Base-by-base conservation (phyloP, 2,888 invertebrate species). In the Caprella mutica region DNA sequence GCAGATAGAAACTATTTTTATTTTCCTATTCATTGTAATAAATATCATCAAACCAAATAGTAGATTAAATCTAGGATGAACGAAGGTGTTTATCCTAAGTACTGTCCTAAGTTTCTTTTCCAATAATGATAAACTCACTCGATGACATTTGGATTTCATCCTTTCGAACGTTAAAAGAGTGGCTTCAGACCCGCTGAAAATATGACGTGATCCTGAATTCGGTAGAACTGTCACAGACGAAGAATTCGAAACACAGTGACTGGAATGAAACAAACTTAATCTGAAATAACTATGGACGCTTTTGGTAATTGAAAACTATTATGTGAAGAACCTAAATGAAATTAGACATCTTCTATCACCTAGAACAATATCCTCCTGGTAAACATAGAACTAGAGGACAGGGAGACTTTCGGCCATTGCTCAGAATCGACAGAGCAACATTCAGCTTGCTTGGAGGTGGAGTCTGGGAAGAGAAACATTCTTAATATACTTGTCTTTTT, bases 151-250 rank as follows among this genome's bases (percentile, higher is more conserved):
- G 5, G 48, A 30, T 21, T 27, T 23, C 1, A 48, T 17, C 6
- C 29, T 14, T 9, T 27, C 30, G 29, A 48, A 21, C 23, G 48
- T 48, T 21, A 48, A 30, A 9, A 9, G 48, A 2, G 21, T 17
- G 24, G 48, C 29, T 6, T 6, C 5, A n/a, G 29, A 3, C n/a
- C 48, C 48, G n/a, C 29, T 30, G 23, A 48, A 17, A 3, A 14
- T 48, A n/a, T 48, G 48, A 3, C 9, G 9, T 19, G 48, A 29
- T 12, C 48, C 48, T 14, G 48, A 48, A 48, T 48, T 48, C 9
- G 48, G 48, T 30, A 48, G 27, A 19, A 48, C 30, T 17, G 48
- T 30, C 30, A 48, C 48, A 12, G 48, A n/a, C n/a, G n/a, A n/a
- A n/a, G n/a, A n/a, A n/a, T n/a, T n/a, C n/a, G n/a, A n/a, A n/a